These are phyloP conservation scores for Sinelater perroti DNA, from an alignment of 2,888 invertebrate species.

Conservation along the genomic window DNA sequence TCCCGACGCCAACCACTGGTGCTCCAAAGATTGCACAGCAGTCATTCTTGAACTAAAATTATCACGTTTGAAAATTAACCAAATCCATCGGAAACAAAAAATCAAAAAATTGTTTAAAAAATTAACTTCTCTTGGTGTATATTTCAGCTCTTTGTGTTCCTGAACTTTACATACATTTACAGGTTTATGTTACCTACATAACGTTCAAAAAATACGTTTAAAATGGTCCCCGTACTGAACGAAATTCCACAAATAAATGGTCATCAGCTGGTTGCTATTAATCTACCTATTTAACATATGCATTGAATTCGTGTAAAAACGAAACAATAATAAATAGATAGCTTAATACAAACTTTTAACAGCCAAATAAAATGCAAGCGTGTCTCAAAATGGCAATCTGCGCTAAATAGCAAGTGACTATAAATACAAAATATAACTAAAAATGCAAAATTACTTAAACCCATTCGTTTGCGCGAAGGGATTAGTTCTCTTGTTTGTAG, in stretches of 20 bases:
- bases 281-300: too few relatives aligned
- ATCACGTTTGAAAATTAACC: too few relatives aligned
- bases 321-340: too few relatives aligned
- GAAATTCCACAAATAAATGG: too few relatives aligned
- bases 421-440: slow-evolving; percentile 2
- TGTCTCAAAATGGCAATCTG: slow-evolving; percentile 1
- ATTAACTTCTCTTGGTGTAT: neutral
- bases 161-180: too few relatives aligned
- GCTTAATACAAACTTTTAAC: slow-evolving; percentile 8
- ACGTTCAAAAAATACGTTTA: too few relatives aligned
- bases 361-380: slow-evolving; percentile 34
- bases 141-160: too few relatives aligned
- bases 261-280: too few relatives aligned
- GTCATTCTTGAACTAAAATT: slow-evolving; percentile 75
- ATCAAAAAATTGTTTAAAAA: neutral
- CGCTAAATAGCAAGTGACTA: neutral
- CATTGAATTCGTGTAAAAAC: too few relatives aligned
- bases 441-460: slow-evolving; percentile 28
- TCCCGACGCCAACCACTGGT: slow-evolving; percentile 77
- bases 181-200: too few relatives aligned
- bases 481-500: slow-evolving; percentile 56
- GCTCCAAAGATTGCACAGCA: slow-evolving; percentile 75
- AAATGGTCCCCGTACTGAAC: too few relatives aligned
- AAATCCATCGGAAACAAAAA: too few relatives aligned
- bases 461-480: slow-evolving; percentile 51